phyloP scores from a whole-genome alignment of 1,140 invertebrate species.

The Aricia agestis region DNA sequence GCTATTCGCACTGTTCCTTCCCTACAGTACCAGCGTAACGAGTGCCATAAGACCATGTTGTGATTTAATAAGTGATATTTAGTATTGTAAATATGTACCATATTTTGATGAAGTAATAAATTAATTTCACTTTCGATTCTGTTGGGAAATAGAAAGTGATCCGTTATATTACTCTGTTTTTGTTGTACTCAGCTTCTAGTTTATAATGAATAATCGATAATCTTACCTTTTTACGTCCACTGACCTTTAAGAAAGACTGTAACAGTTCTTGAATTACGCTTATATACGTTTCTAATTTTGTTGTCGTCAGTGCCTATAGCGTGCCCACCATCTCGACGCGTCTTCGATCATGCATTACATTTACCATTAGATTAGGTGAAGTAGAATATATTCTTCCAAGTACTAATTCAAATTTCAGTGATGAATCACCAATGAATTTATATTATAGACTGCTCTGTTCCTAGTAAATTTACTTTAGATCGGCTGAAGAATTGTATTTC shows the following conservation, averaged over 20 bases:
- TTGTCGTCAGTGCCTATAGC: constrained; percentile 39
- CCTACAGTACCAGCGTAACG: constrained; percentile 61
- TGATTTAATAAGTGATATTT: constrained; percentile 75
- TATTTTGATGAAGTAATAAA: constrained; percentile 50
- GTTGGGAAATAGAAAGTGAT: constrained; percentile 3
- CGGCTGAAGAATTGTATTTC: constrained; percentile 48
- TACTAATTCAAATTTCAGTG: constrained; percentile 70
- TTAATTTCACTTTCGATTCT: constrained; percentile 17
- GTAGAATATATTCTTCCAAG: constrained; percentile 46
- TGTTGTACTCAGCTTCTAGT: constrained; percentile 15
- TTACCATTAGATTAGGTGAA: constrained; percentile 66
- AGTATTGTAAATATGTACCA: constrained; percentile 76
- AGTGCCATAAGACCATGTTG: constrained; percentile 74
- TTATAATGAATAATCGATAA: constrained; percentile 3
- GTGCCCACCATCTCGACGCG: constrained; percentile 47
- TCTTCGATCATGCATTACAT: constrained; percentile 52
- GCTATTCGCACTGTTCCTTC: constrained; percentile 31
- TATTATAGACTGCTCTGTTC: constrained; percentile 67
- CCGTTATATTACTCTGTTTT: constrained; percentile 27
- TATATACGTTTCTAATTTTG: constrained; percentile 45
- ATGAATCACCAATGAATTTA: constrained; percentile 71
- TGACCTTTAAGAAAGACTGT: constrained; percentile 32
- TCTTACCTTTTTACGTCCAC: constrained; percentile 12
- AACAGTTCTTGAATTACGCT: constrained; percentile 33
- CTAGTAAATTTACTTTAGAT: constrained; percentile 63